Conservation (phyloP, 2,113 vertebrate species). For the Hyaena hyaena region DNA sequence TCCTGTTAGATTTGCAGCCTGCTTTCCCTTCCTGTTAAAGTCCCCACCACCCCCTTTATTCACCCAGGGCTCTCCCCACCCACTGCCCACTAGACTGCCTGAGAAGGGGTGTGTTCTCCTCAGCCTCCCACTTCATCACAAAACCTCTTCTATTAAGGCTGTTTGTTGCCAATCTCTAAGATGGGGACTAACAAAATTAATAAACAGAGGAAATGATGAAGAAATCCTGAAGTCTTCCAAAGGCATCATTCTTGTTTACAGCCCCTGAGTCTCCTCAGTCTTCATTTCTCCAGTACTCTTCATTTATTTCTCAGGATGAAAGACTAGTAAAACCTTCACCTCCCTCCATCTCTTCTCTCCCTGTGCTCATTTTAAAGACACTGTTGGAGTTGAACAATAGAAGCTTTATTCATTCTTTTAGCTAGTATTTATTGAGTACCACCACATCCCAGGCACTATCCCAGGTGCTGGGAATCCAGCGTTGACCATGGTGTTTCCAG, state of each 20-base stretch:
- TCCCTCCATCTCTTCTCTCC: neutral
- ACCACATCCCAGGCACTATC: neutral
- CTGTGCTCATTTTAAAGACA: neutral
- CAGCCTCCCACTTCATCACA: neutral
- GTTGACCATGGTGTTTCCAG: neutral
- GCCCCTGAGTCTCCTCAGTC: neutral
- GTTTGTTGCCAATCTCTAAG: neutral
- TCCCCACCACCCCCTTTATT: no score
- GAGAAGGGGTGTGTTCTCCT: neutral
- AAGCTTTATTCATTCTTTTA: neutral
- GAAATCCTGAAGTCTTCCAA: neutral
- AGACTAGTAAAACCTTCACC: neutral
- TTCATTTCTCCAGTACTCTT: neutral
- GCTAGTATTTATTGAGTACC: neutral
- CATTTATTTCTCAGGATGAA: neutral
- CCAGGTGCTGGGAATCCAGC: neutral
- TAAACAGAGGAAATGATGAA: neutral
- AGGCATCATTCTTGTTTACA: neutral
- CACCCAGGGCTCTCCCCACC: neutral
- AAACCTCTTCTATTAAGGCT: neutral
- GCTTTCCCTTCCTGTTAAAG: neutral
- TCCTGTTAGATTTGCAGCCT: neutral
- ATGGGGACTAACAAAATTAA: neutral
- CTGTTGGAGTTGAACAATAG: neutral
- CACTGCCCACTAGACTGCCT: accelerated